Percentiles rank a stretch among this genome's conserved stretches.
These are phyloP conservation scores for Imbricaverruca yamaguchii DNA, from an alignment of 2,888 invertebrate genomes.

Conservation along the genomic window DNA sequence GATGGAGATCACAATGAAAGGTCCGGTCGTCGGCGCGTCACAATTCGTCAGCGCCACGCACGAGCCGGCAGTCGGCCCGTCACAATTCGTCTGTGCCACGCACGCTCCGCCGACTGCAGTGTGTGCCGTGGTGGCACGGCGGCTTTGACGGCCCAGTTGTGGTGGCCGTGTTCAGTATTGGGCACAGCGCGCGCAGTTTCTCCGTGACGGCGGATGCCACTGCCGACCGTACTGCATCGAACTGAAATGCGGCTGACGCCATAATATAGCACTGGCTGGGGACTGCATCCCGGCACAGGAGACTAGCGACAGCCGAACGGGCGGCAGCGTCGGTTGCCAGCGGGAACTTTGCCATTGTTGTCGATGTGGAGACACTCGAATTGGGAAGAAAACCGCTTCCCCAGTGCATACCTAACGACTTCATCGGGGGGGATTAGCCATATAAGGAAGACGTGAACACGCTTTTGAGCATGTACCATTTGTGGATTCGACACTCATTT, in stretches of 20 bases:
- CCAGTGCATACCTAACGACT: too few species aligned
- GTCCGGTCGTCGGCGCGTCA: background rate
- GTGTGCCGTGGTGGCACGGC: background rate
- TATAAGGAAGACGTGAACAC: too few species aligned
- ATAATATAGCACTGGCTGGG: background rate
- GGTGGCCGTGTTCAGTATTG: background rate
- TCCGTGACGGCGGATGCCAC: background rate
- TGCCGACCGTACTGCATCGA: background rate
- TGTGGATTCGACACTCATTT: too few species aligned
- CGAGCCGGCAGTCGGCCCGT: background rate
- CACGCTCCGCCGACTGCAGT: too few species aligned
- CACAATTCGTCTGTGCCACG: background rate
- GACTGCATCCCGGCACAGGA: background rate
- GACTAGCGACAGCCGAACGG: background rate
- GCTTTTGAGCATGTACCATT: too few species aligned
- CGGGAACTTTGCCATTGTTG: too few species aligned
- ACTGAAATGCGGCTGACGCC: background rate
- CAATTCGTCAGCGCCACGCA: too few species aligned
- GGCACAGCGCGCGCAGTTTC: background rate
- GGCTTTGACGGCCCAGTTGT: background rate
- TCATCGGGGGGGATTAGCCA: too few species aligned
- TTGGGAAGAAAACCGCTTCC: too few species aligned
- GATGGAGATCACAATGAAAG: background rate
- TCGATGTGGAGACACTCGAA: too few species aligned
- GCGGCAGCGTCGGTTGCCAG: too few species aligned